Evolutionary conservation across 1,140 invertebrate species (phyloP).

Genomic region (Drosophila trapezifrons): DNA sequence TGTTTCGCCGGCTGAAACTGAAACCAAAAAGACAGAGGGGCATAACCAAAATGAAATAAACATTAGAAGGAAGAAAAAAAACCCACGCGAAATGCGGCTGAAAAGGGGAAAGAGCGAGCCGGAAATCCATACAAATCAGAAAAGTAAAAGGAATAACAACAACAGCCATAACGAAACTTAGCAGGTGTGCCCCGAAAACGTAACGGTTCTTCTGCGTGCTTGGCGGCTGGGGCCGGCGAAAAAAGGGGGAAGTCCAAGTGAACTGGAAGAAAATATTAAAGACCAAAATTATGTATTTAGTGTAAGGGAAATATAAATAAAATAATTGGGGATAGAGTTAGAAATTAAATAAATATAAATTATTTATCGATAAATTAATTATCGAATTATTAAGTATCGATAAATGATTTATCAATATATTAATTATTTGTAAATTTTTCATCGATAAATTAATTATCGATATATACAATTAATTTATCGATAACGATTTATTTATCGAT

Average conservation of each 20-base stretch:
- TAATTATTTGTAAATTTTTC: neutral
- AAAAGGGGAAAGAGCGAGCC: slow-evolving; percentile 16
- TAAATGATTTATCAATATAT: no score
- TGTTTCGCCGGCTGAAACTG: slow-evolving; percentile 41
- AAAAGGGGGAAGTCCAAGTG: no score
- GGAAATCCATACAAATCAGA: slow-evolving; percentile 66
- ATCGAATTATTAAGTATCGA: no score
- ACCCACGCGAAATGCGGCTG: slow-evolving; percentile 17
- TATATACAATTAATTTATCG: no score
- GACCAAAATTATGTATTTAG: no score
- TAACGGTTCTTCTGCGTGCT: slow-evolving; percentile 27
- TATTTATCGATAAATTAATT: no score
- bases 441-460: no score
- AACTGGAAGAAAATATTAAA: no score
- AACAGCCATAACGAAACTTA: slow-evolving; percentile 45
- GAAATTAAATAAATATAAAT: neutral
- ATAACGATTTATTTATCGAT: no score
- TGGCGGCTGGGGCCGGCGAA: no score
- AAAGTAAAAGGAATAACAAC: slow-evolving; percentile 43
- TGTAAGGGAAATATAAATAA: no score
- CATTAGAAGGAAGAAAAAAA: slow-evolving; percentile 46
- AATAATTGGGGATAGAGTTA: no score
- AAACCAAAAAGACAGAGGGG: slow-evolving; percentile 37
- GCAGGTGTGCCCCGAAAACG: slow-evolving; percentile 46
- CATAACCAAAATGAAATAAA: slow-evolving; percentile 54